phyloP scores from a whole-genome alignment of 2,113 vertebrate species.

The Gobiocypris rarus region DNA sequence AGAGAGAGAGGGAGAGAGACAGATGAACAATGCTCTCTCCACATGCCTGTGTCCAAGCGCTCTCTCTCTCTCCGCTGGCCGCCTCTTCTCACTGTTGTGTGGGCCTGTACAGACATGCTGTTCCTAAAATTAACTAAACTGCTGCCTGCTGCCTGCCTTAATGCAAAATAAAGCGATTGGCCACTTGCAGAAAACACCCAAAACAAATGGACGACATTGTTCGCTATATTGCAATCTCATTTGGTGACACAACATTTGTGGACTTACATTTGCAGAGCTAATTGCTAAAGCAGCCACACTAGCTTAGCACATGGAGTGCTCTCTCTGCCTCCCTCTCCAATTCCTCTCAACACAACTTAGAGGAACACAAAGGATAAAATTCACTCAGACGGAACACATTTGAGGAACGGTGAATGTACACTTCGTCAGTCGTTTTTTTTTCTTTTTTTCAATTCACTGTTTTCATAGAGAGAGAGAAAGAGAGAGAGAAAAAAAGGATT shows the following conservation, averaged over 20 bases:
- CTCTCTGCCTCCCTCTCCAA: background rate
- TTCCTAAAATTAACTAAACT: slow-evolving; percentile 51
- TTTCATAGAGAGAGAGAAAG: background rate
- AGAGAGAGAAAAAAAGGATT: too few species aligned
- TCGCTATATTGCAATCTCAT: slow-evolving; percentile 52
- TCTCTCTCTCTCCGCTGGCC: slow-evolving; percentile 61
- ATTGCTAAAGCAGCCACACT: slow-evolving; percentile 34
- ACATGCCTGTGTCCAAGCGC: background rate
- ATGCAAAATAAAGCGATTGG: slow-evolving; percentile 51
- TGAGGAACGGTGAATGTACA: background rate
- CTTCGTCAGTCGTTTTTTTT: too few species aligned
- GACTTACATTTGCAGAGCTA: slow-evolving; percentile 49
- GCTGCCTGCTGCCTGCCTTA: slow-evolving; percentile 37
- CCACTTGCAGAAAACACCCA: slow-evolving; percentile 48
- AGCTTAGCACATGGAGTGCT: slow-evolving; percentile 2
- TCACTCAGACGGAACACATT: background rate
- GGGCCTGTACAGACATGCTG: slow-evolving; percentile 61
- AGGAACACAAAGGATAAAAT: background rate
- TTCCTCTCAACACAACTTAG: background rate
- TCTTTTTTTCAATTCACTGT: too few species aligned
- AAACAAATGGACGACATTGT: slow-evolving; percentile 54
- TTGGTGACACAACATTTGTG: slow-evolving; percentile 38
- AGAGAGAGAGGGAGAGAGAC: slow-evolving; percentile 74
- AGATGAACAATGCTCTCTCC: slow-evolving; percentile 66
- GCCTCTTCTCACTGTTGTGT: slow-evolving; percentile 65